These are phyloP conservation scores for Sebastes umbrosus DNA, from an alignment of 2,797 vertebrate genomes.

Conservation along the genomic window DNA sequence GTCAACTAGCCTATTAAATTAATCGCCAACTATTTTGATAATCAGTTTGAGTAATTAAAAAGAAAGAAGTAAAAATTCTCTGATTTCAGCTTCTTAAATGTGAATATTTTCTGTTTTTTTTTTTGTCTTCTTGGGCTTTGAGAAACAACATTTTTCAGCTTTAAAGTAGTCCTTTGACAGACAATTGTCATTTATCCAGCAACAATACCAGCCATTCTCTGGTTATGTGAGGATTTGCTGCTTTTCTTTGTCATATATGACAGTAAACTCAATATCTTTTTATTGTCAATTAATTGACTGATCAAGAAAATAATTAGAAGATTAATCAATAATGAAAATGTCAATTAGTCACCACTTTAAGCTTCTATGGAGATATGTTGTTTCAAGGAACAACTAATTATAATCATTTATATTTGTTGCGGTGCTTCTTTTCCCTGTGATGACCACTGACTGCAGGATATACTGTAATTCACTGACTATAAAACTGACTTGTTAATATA, in stretches of 20 bases:
- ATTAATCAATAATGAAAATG: not conserved
- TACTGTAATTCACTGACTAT: not conserved
- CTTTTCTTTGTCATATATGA: not conserved
- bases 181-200: no score
- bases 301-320: not conserved
- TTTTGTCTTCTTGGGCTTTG: no score
- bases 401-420: not conserved
- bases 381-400: not conserved
- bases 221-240: not conserved
- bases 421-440: not conserved
- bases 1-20: no score
- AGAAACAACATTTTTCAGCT: no score
- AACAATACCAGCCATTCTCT: not conserved
- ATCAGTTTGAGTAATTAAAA: no score
- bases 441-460: not conserved
- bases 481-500: constrained; percentile 10
- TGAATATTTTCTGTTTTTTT: no score
- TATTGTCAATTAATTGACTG: not conserved
- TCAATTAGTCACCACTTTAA: no score
- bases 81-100: no score
- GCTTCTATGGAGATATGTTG: no score
- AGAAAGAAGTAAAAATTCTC: no score
- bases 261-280: not conserved
- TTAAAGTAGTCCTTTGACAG: no score
- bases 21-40: no score